Conservation (phyloP, 1,140 invertebrate species). For the Saccostrea echinata region DNA sequence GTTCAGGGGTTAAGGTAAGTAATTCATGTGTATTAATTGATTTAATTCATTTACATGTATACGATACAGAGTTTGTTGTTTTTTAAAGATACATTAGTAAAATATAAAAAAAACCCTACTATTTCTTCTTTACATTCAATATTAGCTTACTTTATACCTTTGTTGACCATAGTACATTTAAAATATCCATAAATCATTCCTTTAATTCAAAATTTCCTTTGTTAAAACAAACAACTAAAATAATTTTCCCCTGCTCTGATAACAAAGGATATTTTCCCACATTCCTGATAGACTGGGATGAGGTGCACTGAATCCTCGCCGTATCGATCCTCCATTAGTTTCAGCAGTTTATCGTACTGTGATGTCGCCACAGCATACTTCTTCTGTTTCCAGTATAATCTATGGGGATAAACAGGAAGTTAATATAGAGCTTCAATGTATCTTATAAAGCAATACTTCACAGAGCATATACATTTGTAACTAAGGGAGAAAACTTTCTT, state of each 20-base stretch:
- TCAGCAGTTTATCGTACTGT: slow-evolving; percentile 75
- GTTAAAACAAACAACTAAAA: too few species aligned
- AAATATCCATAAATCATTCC: too few species aligned
- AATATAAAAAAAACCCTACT: too few species aligned
- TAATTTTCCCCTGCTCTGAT: not conserved
- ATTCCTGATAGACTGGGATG: slow-evolving; percentile 75
- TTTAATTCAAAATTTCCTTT: too few species aligned
- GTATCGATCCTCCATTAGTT: slow-evolving; percentile 69
- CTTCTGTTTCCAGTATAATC: slow-evolving; percentile 75
- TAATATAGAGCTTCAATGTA: too few species aligned
- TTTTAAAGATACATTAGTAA: too few species aligned
- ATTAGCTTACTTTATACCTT: not conserved
- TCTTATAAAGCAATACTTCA: too few species aligned
- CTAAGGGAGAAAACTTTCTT: too few species aligned
- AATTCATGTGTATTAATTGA: not conserved
- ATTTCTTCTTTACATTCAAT: not conserved
- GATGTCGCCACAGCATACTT: slow-evolving; percentile 72
- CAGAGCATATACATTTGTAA: too few species aligned
- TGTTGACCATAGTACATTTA: too few species aligned
- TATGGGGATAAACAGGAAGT: slow-evolving; percentile 47
- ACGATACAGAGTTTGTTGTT: too few species aligned
- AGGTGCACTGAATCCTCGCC: slow-evolving; percentile 73
- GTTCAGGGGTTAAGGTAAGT: slow-evolving; percentile 59
- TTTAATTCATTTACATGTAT: too few species aligned
- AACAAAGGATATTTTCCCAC: slow-evolving; percentile 74